Evolutionary conservation across 2,113 vertebrate species (phyloP).

Genomic region (Zosterops lateralis): DNA sequence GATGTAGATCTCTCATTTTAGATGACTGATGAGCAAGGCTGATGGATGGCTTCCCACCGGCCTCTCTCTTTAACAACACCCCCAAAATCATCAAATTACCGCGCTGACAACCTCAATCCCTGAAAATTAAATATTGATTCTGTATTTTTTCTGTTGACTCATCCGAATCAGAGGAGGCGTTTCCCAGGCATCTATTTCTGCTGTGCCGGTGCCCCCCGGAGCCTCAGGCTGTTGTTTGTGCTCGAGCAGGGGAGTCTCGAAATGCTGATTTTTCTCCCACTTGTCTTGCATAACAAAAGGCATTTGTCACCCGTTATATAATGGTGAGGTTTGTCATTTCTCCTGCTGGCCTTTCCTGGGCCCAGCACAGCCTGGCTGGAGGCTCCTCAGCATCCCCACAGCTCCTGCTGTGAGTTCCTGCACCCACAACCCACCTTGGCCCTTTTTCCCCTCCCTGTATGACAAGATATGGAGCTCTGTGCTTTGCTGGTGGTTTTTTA

Average conservation of each 20-base stretch:
- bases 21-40: neutral
- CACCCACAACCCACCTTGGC: accelerated
- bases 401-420: neutral
- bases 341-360: neutral
- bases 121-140: neutral
- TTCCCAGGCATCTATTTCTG: slow-evolving; percentile 3
- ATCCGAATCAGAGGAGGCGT: neutral
- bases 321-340: neutral
- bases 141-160: neutral
- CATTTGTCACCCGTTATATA: slow-evolving; percentile 41
- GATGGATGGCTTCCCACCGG: neutral
- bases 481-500: neutral
- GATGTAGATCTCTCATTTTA: neutral
- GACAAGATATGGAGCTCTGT: neutral
- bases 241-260: neutral
- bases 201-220: neutral
- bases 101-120: neutral
- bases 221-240: slow-evolving; percentile 21
- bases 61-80: neutral
- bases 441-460: accelerated
- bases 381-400: accelerated
- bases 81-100: neutral
- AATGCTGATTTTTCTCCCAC: slow-evolving; percentile 47
- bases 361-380: neutral
- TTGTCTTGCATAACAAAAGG: slow-evolving; percentile 60